Percentiles rank a stretch among this genome's conserved stretches.
Conservation (phyloP, 2,888 invertebrate genomes). For the Apodemia mormo region DNA sequence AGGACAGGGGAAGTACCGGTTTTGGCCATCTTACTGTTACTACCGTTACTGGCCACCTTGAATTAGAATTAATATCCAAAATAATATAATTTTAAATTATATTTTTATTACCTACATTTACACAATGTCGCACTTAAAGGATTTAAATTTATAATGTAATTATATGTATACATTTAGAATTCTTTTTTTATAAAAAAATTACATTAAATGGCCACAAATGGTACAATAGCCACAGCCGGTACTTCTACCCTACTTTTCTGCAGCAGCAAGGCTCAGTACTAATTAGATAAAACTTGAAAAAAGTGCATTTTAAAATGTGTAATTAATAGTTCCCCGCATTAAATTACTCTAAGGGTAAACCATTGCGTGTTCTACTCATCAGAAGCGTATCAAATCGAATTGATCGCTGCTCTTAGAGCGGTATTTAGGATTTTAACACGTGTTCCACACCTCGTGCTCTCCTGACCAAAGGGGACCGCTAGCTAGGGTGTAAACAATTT, state of each 20-base stretch:
- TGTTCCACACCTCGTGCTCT: constrained; percentile 68
- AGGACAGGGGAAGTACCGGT: too few relatives aligned
- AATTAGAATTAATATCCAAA: too few relatives aligned
- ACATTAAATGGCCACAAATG: too few relatives aligned
- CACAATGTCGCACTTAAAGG: too few relatives aligned
- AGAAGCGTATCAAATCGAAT: constrained; percentile 65
- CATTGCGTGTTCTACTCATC: constrained; percentile 59
- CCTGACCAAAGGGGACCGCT: constrained; percentile 54
- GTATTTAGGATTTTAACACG: constrained; percentile 69
- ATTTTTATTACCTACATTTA: too few relatives aligned
- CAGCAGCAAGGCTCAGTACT: not conserved
- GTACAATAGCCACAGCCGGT: not conserved
- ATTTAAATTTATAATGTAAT: too few relatives aligned
- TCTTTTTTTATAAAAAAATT: too few relatives aligned
- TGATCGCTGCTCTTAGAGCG: constrained; percentile 53
- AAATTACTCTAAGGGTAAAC: constrained; percentile 40
- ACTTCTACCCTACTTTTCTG: too few relatives aligned
- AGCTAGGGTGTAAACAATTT: constrained; percentile 57
- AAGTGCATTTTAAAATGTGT: not conserved
- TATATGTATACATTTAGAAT: too few relatives aligned
- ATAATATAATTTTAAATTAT: too few relatives aligned
- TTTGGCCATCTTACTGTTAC: too few relatives aligned
- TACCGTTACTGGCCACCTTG: too few relatives aligned
- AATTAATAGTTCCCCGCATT: not conserved
- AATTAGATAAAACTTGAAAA: not conserved